Evolutionary conservation across 2,113 vertebrate genomes (phyloP).

Genomic region (Corvus moneduloides): DNA sequence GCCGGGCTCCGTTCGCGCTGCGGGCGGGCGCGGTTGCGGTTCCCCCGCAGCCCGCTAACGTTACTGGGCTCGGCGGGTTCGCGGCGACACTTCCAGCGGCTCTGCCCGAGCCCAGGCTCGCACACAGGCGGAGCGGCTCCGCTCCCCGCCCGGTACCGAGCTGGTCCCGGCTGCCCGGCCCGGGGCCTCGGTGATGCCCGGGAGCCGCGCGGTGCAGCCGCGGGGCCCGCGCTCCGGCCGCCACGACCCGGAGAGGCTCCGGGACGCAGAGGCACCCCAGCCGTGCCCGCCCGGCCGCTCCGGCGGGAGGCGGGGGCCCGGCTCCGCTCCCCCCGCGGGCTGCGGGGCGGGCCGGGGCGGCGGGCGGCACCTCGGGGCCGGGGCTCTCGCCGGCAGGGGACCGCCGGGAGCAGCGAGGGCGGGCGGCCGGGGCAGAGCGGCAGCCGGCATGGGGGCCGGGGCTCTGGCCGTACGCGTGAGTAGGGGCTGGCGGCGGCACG

Average conservation of each 20-base stretch:
- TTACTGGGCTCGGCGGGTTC: neutral
- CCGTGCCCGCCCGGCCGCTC: neutral
- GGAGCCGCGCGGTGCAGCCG: neutral
- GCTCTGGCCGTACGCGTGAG: constrained; percentile 90
- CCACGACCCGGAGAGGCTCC: neutral
- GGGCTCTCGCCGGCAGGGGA: too few species aligned
- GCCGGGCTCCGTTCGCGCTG: neutral
- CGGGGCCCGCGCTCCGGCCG: too few species aligned
- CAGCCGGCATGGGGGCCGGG: constrained; percentile 86
- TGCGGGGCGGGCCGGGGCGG: too few species aligned
- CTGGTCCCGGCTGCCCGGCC: neutral
- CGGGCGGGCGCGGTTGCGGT: neutral
- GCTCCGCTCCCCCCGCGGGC: too few species aligned
- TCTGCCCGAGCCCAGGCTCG: neutral
- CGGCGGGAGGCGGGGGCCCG: neutral
- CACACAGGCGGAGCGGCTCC: neutral
- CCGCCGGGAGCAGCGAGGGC: neutral
- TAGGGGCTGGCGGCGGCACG: constrained; percentile 39
- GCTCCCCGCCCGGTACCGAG: neutral
- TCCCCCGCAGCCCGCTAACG: neutral
- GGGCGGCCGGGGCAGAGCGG: neutral
- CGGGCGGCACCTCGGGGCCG: too few species aligned
- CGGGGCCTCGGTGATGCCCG: neutral
- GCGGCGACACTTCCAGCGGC: neutral
- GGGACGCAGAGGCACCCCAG: rapidly evolving